These are phyloP conservation scores for Dendropsophus ebraccatus DNA, from an alignment of 2,113 vertebrate species.

Conservation along the genomic window DNA sequence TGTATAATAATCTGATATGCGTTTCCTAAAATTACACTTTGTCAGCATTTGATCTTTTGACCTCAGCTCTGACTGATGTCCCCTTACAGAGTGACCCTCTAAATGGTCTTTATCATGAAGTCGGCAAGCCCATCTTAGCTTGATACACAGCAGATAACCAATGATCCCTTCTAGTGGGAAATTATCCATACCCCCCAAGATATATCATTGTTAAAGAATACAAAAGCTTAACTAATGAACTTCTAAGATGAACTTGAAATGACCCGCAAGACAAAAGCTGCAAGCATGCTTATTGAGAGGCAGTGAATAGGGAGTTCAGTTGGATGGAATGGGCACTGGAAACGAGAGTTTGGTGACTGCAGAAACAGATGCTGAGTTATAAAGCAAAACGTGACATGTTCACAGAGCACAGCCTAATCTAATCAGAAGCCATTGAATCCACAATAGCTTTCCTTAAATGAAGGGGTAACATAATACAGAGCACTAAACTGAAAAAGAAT, in stretches of 20 bases:
- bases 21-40: constrained; percentile 19
- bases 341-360: constrained; percentile 38
- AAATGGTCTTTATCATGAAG: constrained; percentile 12
- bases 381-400: constrained; percentile 44
- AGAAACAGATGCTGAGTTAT: constrained; percentile 52
- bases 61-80: constrained; percentile 40
- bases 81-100: constrained; percentile 28
- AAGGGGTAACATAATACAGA: constrained; percentile 52
- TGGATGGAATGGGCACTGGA: constrained; percentile 40
- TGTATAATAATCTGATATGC: constrained; percentile 17
- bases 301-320: constrained; percentile 25
- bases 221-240: constrained; percentile 64
- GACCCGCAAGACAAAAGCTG: constrained; percentile 66
- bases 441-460: constrained; percentile 50
- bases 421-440: constrained; percentile 53
- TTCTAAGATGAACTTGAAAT: constrained; percentile 69
- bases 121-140: constrained; percentile 27
- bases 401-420: constrained; percentile 49
- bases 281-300: background rate
- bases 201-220: constrained; percentile 66
- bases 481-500: constrained; percentile 40
- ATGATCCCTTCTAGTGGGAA: constrained; percentile 64
- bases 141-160: constrained; percentile 73
- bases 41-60: constrained; percentile 38
- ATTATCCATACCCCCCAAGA: constrained; percentile 61